Base-by-base conservation (phyloP, 2,113 vertebrate genomes). In the Axis porcinus region DNA sequence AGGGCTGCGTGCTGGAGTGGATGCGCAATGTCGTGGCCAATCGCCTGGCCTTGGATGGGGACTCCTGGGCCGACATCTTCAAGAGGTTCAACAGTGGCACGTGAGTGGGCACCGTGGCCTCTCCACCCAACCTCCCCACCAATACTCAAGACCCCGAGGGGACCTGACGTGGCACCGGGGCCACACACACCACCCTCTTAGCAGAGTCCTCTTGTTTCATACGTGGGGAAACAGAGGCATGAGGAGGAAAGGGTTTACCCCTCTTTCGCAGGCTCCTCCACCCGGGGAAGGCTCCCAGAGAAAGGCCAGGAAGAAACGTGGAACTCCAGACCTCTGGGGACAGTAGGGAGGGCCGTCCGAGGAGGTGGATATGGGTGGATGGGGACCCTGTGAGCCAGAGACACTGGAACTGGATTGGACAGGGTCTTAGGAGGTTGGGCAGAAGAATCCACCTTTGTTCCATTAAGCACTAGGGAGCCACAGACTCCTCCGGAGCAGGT, bases 81-180 rank as follows among this genome's bases (percentile, higher is more conserved):
- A 98, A 93, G 43, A 98, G 54, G 91, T 99, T 99, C 99, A 99
- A 99, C 99, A 99, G 99, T 3, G 99, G 99, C 98, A 99, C 99
- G 99, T 99, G 98, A 99, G 99, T 88, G 83, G 50, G 2, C 25
- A 36, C 52, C 0, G 5, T 0, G 16, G 40, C 60, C 33, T 19
- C 27, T 50, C n/a, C 17, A 3, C 21, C 50, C 17, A 6, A 2
- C 9, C 4, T 33, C 30, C 16, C 11, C 43, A 4, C 33, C 36
- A 21, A 7, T 23, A n/a, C 57, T 54, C 55, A 58, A 47, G 79
- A 6, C 52, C 64, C 76, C 1, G 5, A 2, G 55, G 58, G 60
- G 43, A 50, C 47, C 57, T 28, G 6, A 62, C 0, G 13, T 28
- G 84, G 50, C 16, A 4, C 30, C 27, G 1, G 54, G 94, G 30